Evolutionary conservation across 2,113 vertebrate genomes (phyloP).

Genomic region (Corythornis vintsioides): DNA sequence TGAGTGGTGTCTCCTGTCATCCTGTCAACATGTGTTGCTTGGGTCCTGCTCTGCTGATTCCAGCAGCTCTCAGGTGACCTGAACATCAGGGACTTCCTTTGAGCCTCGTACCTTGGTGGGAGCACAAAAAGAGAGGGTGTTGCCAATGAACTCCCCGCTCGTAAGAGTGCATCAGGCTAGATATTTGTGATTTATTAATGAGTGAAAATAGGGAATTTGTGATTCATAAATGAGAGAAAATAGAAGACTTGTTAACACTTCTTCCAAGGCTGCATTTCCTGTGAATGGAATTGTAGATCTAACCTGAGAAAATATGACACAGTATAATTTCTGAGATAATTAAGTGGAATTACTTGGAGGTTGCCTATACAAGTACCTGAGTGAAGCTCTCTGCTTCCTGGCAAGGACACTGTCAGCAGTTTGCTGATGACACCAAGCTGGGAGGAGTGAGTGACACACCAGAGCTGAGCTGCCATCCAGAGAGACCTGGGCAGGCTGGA

Average conservation of each 20-base stretch:
- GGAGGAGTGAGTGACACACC: too few relatives aligned
- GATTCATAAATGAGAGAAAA: neutral
- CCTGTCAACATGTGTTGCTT: neutral
- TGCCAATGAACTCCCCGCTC: neutral
- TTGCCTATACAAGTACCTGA: neutral
- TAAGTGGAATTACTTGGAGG: neutral
- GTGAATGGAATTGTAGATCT: neutral
- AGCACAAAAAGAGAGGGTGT: neutral
- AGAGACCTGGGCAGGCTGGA: too few relatives aligned
- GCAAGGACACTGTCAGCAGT: neutral
- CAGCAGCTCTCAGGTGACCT: neutral
- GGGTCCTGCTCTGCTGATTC: neutral
- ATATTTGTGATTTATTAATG: neutral
- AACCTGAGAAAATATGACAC: neutral
- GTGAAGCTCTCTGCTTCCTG: neutral
- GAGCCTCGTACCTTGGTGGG: neutral
- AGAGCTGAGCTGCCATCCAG: too few relatives aligned
- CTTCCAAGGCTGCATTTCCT: neutral
- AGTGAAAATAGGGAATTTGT: neutral
- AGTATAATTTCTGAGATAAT: neutral
- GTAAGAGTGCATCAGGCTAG: accelerated
- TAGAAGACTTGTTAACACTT: neutral
- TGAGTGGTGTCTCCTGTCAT: neutral
- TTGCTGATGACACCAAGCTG: too few relatives aligned
- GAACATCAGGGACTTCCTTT: neutral